Conservation (phyloP, 2,113 vertebrate genomes). For the Peromyscus polionotus region DNA sequence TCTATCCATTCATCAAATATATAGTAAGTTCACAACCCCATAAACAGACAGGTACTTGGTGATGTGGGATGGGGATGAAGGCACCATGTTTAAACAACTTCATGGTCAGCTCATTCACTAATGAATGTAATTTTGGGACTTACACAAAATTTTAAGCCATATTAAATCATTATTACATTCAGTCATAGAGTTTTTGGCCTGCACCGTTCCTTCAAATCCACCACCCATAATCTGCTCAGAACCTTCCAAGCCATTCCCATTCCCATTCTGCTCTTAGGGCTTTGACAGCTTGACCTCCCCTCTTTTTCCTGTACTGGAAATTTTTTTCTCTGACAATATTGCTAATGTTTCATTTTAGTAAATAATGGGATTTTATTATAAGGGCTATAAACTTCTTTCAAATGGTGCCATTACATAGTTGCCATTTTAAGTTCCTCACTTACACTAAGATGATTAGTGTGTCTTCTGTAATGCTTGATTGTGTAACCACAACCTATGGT, state of each 20-base stretch:
- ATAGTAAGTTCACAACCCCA: background rate
- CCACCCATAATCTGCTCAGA: background rate
- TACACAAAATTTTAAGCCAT: background rate
- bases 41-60: background rate
- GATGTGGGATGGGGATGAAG: background rate
- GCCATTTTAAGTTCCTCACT: background rate
- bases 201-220: background rate
- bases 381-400: background rate
- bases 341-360: background rate
- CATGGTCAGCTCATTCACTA: background rate
- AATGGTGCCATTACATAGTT: background rate
- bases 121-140: background rate
- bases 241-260: background rate
- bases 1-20: background rate
- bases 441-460: background rate
- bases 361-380: background rate
- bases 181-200: background rate
- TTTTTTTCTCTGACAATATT: background rate
- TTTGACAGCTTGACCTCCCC: background rate
- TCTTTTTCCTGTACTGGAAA: background rate
- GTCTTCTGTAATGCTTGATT: background rate
- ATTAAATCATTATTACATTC: background rate
- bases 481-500: background rate
- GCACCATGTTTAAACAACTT: background rate
- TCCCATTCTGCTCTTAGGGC: background rate